Evolutionary conservation across 2,888 invertebrate species (phyloP), one percentile per base, ranked within the genome.

Genomic region (Calliphora vomitoria): DNA sequence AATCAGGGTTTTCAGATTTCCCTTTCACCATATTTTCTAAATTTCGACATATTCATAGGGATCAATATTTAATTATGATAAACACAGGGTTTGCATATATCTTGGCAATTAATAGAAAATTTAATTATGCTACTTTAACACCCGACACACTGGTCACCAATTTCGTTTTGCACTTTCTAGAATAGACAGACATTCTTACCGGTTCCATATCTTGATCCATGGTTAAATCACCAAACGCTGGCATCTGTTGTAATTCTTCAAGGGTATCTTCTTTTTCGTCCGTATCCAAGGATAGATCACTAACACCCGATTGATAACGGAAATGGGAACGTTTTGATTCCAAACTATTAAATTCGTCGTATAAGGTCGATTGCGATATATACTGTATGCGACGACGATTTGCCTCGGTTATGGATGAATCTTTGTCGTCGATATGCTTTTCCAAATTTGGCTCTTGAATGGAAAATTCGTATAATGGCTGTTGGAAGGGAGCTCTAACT

Each of bases 301-400:
- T 92, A 53, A 91, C 91, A 75, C 92, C 91, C 85, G 94, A 91
- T 47, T 92, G 90, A 88, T 91, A 91, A 62, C 89, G 90, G 25
- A 91, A 76, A 13, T 90, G 90, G 82, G 91, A 90, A 3, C 92
- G 90, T 66, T 92, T 90, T 25, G 91, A 91, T 81, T 92, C 94
- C 92, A 95, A 90, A 93, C 94, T 92, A 25, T 74, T 80, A 6
- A 79, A 76, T 89, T 95, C 95, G 66, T 94, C 90, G 90, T 94
- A 94, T 25, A 94, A 92, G 1, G 95, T 94, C 80, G 94, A 93
- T 89, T 95, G 95, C 85, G 95, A 94, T 80, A 95, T 95, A 76
- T 89, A 89, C 55, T 90, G 91, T 90, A 95, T 95, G 62, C 94
- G 94, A 90, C 95, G 95, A 64, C 94, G 94, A 18, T 91, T 92